These are phyloP conservation scores for Amphiprion clarkii DNA, from an alignment of 2,797 vertebrate species.

Conservation along the genomic window DNA sequence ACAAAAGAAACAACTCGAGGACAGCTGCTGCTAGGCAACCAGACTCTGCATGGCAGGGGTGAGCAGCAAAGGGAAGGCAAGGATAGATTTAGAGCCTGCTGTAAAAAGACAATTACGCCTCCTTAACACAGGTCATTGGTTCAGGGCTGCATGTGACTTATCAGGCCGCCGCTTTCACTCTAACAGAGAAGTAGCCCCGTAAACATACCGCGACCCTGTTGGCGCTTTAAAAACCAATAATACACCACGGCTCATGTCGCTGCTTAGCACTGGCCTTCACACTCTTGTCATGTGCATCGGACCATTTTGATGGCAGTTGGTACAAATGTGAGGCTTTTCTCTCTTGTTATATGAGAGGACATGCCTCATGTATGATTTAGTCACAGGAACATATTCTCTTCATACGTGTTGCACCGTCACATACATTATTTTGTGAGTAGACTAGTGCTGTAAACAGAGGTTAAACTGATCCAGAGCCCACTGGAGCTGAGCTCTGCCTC, in stretches of 20 bases:
- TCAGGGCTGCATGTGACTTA: conserved; percentile 77
- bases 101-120: conserved; percentile 85
- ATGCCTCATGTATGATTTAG: not conserved
- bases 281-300: conserved; percentile 18
- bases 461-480: no score
- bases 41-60: conserved; percentile 39
- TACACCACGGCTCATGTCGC: conserved; percentile 46
- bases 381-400: not conserved
- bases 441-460: no score
- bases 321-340: conserved; percentile 16
- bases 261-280: conserved; percentile 45
- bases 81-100: conserved; percentile 70
- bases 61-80: conserved; percentile 48
- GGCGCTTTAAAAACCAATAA: conserved; percentile 54
- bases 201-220: conserved; percentile 59
- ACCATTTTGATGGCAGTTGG: conserved; percentile 43
- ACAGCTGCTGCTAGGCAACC: conserved; percentile 84
- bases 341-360: conserved; percentile 4
- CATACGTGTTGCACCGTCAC: not conserved
- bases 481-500: no score
- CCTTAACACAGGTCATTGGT: conserved; percentile 83
- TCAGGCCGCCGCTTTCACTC: conserved; percentile 60
- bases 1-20: conserved; percentile 67
- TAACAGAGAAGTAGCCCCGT: conserved; percentile 55
- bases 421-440: not conserved